Conservation (phyloP, 1,140 invertebrate species). For the Drosophila sulfurigaster region DNA sequence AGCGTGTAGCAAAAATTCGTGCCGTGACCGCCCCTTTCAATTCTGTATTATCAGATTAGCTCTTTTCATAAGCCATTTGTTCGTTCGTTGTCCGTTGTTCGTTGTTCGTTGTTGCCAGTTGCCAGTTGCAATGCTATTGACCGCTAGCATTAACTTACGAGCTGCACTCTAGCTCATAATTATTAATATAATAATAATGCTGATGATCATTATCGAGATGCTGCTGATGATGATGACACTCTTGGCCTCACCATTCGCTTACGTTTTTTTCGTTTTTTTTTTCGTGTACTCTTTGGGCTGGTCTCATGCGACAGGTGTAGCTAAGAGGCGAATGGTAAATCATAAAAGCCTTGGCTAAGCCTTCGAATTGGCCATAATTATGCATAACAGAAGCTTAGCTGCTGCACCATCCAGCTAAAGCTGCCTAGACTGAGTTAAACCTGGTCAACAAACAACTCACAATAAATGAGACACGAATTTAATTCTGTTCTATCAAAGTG, state of each 20-base stretch:
- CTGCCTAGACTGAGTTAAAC: neutral
- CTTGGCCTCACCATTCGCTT: neutral
- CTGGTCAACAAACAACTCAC: conserved; percentile 6
- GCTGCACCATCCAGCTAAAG: neutral
- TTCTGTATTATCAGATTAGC: conserved; percentile 83
- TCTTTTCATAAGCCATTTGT: conserved; percentile 75
- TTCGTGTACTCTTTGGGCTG: neutral
- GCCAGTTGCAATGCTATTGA: conserved; percentile 54
- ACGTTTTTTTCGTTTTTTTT: neutral
- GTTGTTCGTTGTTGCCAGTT: conserved; percentile 30
- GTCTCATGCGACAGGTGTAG: conserved; percentile 38
- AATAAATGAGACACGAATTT: conserved; percentile 5
- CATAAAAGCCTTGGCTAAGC: conserved; percentile 37
- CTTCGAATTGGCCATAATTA: conserved; percentile 43
- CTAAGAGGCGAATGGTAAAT: conserved; percentile 28
- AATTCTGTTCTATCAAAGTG: neutral
- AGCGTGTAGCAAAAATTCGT: conserved; percentile 78
- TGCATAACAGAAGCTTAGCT: conserved; percentile 33
- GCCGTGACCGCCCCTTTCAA: conserved; percentile 81
- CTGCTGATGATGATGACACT: conserved; percentile 13
- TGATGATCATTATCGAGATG: conserved; percentile 1
- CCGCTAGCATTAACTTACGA: conserved; percentile 76
- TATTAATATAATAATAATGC: conserved; percentile 13
- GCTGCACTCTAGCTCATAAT: conserved; percentile 48
- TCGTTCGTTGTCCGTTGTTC: conserved; percentile 29